phyloP scores from a whole-genome alignment of 1,140 invertebrate genomes.

The Dendroctonus valens region DNA sequence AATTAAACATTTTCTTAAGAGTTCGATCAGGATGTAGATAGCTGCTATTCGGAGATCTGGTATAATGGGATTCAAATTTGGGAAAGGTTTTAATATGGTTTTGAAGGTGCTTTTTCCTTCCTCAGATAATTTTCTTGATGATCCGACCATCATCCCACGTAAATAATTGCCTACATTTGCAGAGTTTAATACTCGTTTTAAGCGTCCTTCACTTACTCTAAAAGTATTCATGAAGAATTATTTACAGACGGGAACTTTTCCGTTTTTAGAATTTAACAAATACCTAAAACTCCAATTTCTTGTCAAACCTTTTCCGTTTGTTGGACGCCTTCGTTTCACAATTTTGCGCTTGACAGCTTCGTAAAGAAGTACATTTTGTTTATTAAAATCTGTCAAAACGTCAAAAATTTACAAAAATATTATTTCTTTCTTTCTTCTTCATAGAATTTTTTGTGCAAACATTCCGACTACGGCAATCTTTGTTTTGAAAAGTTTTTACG shows the following conservation, averaged over 20 bases:
- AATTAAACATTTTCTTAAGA: slow-evolving; percentile 12
- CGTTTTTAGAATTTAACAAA: neutral
- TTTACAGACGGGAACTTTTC: neutral
- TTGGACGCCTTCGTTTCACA: neutral
- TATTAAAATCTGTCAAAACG: neutral
- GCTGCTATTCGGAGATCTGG: slow-evolving; percentile 4
- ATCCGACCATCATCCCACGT: neutral
- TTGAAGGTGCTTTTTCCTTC: neutral
- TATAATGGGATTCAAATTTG: neutral
- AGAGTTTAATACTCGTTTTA: neutral
- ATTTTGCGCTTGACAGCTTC: neutral
- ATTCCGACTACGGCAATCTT: neutral
- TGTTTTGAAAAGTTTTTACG: no score
- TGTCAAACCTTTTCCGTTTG: neutral
- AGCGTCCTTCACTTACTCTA: neutral
- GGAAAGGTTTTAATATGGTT: neutral
- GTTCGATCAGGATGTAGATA: slow-evolving; percentile 11
- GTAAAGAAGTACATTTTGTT: neutral
- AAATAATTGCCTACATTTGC: neutral
- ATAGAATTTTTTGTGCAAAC: neutral
- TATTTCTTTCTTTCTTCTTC: neutral
- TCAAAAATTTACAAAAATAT: neutral
- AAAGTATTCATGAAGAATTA: neutral
- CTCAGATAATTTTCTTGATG: neutral
- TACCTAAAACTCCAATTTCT: slow-evolving; percentile 1